Evolutionary conservation across 2,888 invertebrate species (phyloP), one percentile per base, ranked within the genome.

Genomic region (Drosophila glabriapex): DNA sequence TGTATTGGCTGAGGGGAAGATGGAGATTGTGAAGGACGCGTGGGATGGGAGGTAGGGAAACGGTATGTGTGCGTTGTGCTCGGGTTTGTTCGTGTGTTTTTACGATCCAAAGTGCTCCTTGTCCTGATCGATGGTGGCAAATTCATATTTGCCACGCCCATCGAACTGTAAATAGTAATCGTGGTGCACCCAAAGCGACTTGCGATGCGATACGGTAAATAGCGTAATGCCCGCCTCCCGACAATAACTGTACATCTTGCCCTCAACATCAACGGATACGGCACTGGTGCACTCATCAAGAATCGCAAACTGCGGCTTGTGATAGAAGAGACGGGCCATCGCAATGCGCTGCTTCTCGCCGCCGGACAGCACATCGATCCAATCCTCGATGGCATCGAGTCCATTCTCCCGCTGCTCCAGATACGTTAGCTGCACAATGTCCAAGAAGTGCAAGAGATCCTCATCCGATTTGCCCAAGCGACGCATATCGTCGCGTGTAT

Each of bases 221-320:
- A 99, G 94, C 0, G 99, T 98, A 91, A 99, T 99, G 67, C 92
- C 91, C 76, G 95, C 96, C 94, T 97, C 96, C 87, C 97, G 95
- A 91, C 99, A 98, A 93, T 99, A 98, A 85, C 97, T 96, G 92
- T 99, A 99, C 97, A 99, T 99, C 81, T 96, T 96, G 35, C 98
- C 99, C 93, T 99, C 99, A 0, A 99, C 99, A 93, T 99, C 99
- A 0, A 99, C 98, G 58, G 98, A 99, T 0, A 99, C 99, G 0
- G 99, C 99, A 93, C 98, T 98, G 1, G 99, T 99, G 92, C 99
- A 99, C 93, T 99, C 99, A 92, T 99, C 99, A 84, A 99, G 94
- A 90, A 99, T 99, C 16, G 99, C 99, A 94, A 99, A 99, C 94
- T 99, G 99, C 0, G 99, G 99, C 92, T 96, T 96, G 94, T 99